A percentile compares a stretch with the other conserved stretches of the same genome.
phyloP scores from a whole-genome alignment of 2,113 vertebrate species.

The Proteles cristata region DNA sequence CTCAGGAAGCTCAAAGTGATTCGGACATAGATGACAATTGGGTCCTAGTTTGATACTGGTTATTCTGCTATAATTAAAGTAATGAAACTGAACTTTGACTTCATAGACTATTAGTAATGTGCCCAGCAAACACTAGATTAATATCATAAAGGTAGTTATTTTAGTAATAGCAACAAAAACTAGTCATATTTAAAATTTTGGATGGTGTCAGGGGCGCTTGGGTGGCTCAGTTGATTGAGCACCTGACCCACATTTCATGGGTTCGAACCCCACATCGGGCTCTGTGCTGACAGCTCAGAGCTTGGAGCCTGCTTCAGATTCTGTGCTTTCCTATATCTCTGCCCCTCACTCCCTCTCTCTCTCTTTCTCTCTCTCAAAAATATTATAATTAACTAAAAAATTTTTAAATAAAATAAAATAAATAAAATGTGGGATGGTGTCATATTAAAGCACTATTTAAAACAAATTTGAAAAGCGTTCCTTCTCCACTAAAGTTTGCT shows the following conservation, averaged over 20 bases:
- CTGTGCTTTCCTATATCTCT: too few species aligned
- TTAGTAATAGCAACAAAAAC: conserved; percentile 3
- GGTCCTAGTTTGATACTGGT: background rate
- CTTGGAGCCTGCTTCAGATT: too few species aligned
- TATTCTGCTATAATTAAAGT: background rate
- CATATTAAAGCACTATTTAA: background rate
- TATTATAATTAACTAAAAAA: too few species aligned
- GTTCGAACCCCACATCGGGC: too few species aligned
- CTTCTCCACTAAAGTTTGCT: background rate
- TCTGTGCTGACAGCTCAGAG: too few species aligned
- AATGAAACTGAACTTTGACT: background rate
- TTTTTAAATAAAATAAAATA: background rate
- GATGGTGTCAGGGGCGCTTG: background rate
- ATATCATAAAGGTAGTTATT: background rate
- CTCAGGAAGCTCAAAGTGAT: background rate
- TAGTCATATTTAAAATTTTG: conserved; percentile 15
- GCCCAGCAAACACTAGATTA: background rate
- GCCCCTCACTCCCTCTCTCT: too few species aligned
- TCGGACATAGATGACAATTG: background rate
- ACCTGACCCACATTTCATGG: too few species aligned
- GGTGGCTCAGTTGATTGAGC: too few species aligned
- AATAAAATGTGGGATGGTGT: conserved; percentile 6
- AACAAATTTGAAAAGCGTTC: background rate
- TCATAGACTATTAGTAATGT: background rate
- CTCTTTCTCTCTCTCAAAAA: too few species aligned